phyloP scores from a whole-genome alignment of 2,888 invertebrate species.

The Bellardia bayeri region DNA sequence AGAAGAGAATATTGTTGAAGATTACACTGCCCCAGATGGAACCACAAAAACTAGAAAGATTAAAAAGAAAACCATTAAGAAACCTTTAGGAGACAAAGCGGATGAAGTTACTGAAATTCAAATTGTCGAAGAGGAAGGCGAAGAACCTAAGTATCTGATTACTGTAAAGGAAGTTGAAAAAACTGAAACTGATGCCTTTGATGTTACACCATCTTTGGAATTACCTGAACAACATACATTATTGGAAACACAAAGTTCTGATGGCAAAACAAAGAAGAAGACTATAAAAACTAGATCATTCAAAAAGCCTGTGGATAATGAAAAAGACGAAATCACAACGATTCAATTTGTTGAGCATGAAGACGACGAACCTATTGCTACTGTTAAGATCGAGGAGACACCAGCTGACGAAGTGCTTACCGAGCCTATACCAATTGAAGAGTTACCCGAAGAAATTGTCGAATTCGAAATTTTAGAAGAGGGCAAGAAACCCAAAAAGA shows the following conservation, averaged over 20 bases:
- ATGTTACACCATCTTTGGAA: constrained; percentile 77
- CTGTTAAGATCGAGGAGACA: constrained; percentile 79
- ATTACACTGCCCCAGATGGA: constrained; percentile 78
- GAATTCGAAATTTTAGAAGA: constrained; percentile 80
- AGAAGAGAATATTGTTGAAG: constrained; percentile 79
- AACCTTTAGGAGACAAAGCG: constrained; percentile 81
- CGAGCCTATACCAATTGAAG: constrained; percentile 80
- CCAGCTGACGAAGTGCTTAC: constrained; percentile 79
- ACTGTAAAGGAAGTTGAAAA: constrained; percentile 78
- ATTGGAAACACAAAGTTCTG: constrained; percentile 79
- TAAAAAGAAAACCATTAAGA: constrained; percentile 84
- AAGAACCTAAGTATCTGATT: constrained; percentile 81
- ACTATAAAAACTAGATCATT: constrained; percentile 82
- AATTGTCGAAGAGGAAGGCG: constrained; percentile 84
- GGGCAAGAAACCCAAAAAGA: constrained; percentile 81
- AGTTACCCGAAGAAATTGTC: constrained; percentile 81
- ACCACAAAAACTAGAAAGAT: constrained; percentile 80
- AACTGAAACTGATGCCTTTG: constrained; percentile 51
- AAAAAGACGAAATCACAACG: constrained; percentile 83
- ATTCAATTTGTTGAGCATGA: constrained; percentile 82
- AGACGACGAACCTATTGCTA: constrained; percentile 79
- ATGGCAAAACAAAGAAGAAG: constrained; percentile 81
- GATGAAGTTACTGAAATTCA: constrained; percentile 85
- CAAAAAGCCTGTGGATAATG: constrained; percentile 82
- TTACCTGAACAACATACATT: constrained; percentile 82